Evolutionary conservation across 2,797 vertebrate species (phyloP).

Genomic region (Chelmon rostratus): DNA sequence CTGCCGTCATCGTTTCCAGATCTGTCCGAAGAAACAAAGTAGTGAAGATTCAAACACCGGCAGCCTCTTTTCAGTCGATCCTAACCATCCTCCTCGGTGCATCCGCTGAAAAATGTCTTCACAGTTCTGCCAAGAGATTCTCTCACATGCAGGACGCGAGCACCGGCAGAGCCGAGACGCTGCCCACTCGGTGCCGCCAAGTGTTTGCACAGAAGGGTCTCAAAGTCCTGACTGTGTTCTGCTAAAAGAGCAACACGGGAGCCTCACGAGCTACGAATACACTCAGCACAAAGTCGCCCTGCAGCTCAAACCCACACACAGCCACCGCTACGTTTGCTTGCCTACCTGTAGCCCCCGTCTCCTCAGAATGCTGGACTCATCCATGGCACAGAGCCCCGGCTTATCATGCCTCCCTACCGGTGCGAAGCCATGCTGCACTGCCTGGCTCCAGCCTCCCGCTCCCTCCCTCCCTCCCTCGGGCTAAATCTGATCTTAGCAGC

Average conservation of each 20-base stretch:
- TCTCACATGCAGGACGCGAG: slow-evolving; percentile 34
- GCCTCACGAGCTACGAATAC: not conserved
- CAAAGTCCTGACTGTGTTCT: slow-evolving; percentile 67
- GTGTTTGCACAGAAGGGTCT: slow-evolving; percentile 64
- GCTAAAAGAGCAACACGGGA: slow-evolving; percentile 31
- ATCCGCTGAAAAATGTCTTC: slow-evolving; percentile 16
- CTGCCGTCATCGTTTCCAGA: slow-evolving; percentile 13
- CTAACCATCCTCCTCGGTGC: not conserved
- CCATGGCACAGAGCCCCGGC: slow-evolving; percentile 85
- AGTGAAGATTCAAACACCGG: not conserved
- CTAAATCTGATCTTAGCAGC: slow-evolving; percentile 93
- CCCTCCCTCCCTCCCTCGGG: slow-evolving; percentile 73
- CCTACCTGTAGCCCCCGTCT: slow-evolving; percentile 96
- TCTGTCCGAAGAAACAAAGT: slow-evolving; percentile 7
- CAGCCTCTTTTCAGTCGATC: not conserved
- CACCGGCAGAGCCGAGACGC: slow-evolving; percentile 34
- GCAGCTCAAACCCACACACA: slow-evolving; percentile 12
- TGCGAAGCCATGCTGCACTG: slow-evolving; percentile 88
- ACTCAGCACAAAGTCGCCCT: slow-evolving; percentile 40
- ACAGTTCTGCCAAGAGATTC: slow-evolving; percentile 31
- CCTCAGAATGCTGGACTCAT: slow-evolving; percentile 95
- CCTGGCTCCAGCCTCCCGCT: slow-evolving; percentile 60
- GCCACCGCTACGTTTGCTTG: slow-evolving; percentile 25
- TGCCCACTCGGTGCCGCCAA: slow-evolving; percentile 55
- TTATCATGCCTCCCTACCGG: slow-evolving; percentile 83